Evolutionary conservation across 2,888 invertebrate species (phyloP), one percentile per base, ranked within the genome.

Genomic region (Aleiodes testaceus): DNA sequence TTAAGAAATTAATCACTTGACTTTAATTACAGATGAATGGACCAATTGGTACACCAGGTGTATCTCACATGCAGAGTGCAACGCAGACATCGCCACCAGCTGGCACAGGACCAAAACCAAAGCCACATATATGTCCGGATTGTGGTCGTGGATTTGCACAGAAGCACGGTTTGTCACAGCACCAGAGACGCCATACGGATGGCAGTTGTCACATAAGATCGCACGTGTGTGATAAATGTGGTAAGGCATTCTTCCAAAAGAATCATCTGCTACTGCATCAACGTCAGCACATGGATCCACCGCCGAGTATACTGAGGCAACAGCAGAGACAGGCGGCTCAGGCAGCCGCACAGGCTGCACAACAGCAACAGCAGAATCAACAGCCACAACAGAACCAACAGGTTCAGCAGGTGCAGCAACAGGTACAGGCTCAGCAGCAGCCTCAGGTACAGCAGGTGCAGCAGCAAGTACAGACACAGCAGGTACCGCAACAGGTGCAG

Each of bases 241-340:
- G 94, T 70, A 95, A 95, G 85, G 94, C 94, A 12, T 95, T 95
- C 90, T 94, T 94, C 89, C 95, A 95, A 87, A 95, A 95, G 88
- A 95, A 94, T 85, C 95, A 95, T 82, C 88, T 95, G 73, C 91
- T 94, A 89, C 88, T 95, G 69, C 95, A 95, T 84, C 94, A 95
- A 87, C 89, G 95, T 69, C 94, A 94, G 81, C 94, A 95, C 87
- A 92, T 92, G 92, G 92, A 92, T 80, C 88, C 91, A 36, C 90
- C 91, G 45, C 89, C 90, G 0, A 89, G 91, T 81, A 86, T 87
- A 85, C 72, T 87, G 47, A 82, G 87, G 26, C 87, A 87, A 63
- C 87, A 87, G 69, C 87, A 87, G 26, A 81, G 87, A 14, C 85
- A 86, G 72, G 87, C 87, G 1, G 87, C 87, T 0, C 87, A 87